Conservation (phyloP, 2,888 invertebrate species). For the Tachina fera region DNA sequence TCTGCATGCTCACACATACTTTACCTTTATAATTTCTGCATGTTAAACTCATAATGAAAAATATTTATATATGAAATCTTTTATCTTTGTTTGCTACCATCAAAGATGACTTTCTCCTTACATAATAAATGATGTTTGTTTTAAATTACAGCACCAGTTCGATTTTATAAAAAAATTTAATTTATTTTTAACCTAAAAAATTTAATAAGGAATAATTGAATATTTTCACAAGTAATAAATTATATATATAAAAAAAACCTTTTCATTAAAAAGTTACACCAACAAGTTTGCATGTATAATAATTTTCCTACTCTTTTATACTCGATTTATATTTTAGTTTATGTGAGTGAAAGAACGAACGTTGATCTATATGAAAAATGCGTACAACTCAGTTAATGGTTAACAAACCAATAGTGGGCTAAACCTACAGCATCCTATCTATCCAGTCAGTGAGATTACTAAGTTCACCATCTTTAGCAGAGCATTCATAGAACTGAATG, state of each 20-base stretch:
- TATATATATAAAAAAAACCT: slow-evolving; percentile 15
- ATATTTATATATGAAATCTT: background rate
- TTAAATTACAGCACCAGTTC: background rate
- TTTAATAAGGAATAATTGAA: slow-evolving; percentile 31
- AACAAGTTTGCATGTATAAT: background rate
- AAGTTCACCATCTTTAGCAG: slow-evolving; percentile 86
- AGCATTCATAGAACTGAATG: slow-evolving; percentile 89
- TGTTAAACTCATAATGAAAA: slow-evolving; percentile 3
- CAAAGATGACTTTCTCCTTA: slow-evolving; percentile 21
- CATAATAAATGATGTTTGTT: background rate
- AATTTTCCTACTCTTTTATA: slow-evolving; percentile 16
- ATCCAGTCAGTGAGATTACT: slow-evolving; percentile 89
- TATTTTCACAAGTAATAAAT: slow-evolving; percentile 44
- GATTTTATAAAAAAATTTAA: slow-evolving; percentile 45
- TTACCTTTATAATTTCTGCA: slow-evolving; percentile 8
- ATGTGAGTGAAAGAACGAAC: slow-evolving; percentile 19
- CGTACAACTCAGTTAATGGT: background rate
- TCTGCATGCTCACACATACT: background rate
- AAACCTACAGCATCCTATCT: slow-evolving; percentile 82
- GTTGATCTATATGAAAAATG: slow-evolving; percentile 42
- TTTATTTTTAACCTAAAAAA: slow-evolving; percentile 55
- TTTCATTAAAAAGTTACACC: slow-evolving; percentile 7
- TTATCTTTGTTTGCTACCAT: background rate
- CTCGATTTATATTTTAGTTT: slow-evolving; percentile 10
- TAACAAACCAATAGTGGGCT: background rate